phyloP scores from a whole-genome alignment of 1,140 invertebrate species.

The Aphis craccivora region DNA sequence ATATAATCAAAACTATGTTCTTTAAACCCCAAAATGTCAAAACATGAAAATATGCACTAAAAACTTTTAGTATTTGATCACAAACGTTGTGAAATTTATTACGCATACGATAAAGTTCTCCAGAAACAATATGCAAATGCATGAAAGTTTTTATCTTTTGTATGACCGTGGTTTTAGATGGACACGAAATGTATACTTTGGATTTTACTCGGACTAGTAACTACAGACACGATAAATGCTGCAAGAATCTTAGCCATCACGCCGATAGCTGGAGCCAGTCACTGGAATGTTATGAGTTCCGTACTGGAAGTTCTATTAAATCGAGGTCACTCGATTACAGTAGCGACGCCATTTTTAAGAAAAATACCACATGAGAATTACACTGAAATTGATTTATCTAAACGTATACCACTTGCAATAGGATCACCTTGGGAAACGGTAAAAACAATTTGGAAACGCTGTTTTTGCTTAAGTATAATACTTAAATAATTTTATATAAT shows the following conservation, averaged over 20 bases:
- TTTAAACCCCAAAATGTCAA: no score
- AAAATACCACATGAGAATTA: slow-evolving; percentile 58
- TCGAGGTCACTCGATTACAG: slow-evolving; percentile 63
- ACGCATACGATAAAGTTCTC: no score
- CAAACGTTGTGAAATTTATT: no score
- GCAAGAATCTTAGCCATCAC: slow-evolving; percentile 63
- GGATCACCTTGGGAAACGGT: slow-evolving; percentile 45
- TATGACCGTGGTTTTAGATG: neutral
- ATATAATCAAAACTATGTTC: no score
- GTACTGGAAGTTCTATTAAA: slow-evolving; percentile 62
- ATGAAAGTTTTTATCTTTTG: neutral
- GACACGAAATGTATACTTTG: neutral
- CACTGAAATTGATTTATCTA: slow-evolving; percentile 50
- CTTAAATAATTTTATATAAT: neutral
- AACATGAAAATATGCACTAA: no score
- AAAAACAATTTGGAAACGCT: neutral
- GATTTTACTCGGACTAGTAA: slow-evolving; percentile 36
- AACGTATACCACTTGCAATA: neutral
- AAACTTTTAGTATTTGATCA: no score
- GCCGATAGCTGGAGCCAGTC: slow-evolving; percentile 62
- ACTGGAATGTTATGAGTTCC: slow-evolving; percentile 63
- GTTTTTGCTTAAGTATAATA: neutral
- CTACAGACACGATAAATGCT: neutral
- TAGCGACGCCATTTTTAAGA: slow-evolving; percentile 59
- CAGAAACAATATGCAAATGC: no score